Percentiles rank a stretch among this genome's conserved stretches.
Conservation (phyloP, 2,797 vertebrate genomes). For the Lacerta bilineata region DNA sequence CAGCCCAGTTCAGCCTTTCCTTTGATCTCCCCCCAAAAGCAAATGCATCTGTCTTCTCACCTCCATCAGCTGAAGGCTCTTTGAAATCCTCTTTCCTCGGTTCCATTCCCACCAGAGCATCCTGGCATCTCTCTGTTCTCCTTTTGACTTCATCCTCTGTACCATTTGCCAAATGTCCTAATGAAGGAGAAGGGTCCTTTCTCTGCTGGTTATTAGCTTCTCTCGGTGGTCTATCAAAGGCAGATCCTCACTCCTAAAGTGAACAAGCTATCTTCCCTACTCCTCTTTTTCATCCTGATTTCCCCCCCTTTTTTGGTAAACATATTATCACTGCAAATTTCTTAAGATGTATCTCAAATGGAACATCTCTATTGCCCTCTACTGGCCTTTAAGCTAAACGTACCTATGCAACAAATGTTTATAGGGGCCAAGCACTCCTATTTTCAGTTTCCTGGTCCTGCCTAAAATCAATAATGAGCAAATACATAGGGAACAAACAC, state of each 20-base stretch:
- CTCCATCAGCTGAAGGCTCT: conserved; percentile 68
- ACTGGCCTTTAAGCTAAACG: conserved; percentile 46
- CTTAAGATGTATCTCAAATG: conserved; percentile 60
- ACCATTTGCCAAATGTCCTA: conserved; percentile 59
- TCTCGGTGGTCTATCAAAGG: conserved; percentile 59
- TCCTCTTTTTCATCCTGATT: conserved; percentile 62
- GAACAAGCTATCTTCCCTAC: conserved; percentile 69
- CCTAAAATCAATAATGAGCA: conserved; percentile 50
- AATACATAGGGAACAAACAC: conserved; percentile 50
- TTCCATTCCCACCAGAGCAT: conserved; percentile 47
- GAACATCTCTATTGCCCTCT: conserved; percentile 75
- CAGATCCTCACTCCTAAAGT: conserved; percentile 68
- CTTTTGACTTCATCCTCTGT: conserved; percentile 45
- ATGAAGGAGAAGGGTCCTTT: conserved; percentile 1
- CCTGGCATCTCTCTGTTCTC: conserved; percentile 39
- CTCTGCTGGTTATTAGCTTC: conserved; percentile 44
- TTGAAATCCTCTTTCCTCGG: conserved; percentile 62
- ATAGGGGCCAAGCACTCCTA: not conserved
- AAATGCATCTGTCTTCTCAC: conserved; percentile 66
- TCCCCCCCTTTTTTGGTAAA: conserved; percentile 61
- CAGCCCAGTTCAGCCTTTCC: conserved; percentile 38
- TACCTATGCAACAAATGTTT: not conserved
- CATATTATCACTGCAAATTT: conserved; percentile 66
- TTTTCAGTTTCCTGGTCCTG: conserved; percentile 21
- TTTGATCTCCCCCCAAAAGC: conserved; percentile 52